These are phyloP conservation scores for Drosophila elegans DNA, from an alignment of 1,140 invertebrate genomes.

Conservation along the genomic window DNA sequence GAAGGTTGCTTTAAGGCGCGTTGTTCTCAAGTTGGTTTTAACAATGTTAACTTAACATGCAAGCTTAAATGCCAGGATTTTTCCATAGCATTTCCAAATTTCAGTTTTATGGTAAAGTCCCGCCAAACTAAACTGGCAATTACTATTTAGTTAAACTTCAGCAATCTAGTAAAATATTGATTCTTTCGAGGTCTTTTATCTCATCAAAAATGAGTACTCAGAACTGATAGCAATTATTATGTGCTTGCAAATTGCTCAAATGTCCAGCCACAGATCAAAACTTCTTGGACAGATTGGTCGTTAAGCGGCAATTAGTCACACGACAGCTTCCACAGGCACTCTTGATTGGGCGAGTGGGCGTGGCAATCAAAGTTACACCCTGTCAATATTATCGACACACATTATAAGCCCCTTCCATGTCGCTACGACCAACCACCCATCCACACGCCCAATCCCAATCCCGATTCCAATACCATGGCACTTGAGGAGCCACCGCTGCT, in stretches of 20 bases:
- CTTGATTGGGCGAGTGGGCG: conserved; percentile 25
- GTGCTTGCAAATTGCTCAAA: conserved; percentile 7
- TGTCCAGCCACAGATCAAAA: conserved; percentile 14
- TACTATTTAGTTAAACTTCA: too few species aligned
- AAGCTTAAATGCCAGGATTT: not conserved
- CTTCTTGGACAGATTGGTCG: conserved; percentile 33
- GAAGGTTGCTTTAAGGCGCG: conserved; percentile 9
- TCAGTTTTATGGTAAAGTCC: not conserved
- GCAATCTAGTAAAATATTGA: too few species aligned
- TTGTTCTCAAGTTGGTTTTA: conserved; percentile 1
- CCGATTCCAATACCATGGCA: conserved; percentile 9
- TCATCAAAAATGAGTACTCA: conserved; percentile 1
- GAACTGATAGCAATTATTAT: not conserved
- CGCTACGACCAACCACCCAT: not conserved
- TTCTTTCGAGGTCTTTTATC: too few species aligned
- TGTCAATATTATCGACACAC: conserved; percentile 70
- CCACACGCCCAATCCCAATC: conserved; percentile 19
- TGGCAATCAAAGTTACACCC: conserved; percentile 74
- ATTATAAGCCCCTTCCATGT: conserved; percentile 26
- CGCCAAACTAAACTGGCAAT: too few species aligned
- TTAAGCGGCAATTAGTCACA: conserved; percentile 72
- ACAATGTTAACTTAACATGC: conserved; percentile 6
- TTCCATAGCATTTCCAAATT: not conserved
- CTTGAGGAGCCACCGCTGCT: conserved; percentile 23
- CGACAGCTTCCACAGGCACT: conserved; percentile 23